Evolutionary conservation across 1,140 invertebrate genomes (phyloP).

Genomic region (Scaptomyza hsui): DNA sequence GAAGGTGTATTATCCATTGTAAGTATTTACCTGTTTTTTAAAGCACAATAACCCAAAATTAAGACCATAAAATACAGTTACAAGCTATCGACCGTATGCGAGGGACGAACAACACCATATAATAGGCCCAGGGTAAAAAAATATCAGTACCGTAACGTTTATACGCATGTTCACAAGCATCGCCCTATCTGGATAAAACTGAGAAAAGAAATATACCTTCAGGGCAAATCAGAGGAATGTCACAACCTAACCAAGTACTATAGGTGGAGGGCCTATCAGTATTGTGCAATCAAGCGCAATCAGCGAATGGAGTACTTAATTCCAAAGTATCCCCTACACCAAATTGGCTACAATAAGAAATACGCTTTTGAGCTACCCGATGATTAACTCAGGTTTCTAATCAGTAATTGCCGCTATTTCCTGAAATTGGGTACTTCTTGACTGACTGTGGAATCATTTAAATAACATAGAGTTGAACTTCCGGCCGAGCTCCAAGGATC

Average conservation of each 20-base stretch:
- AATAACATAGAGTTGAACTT: conserved; percentile 49
- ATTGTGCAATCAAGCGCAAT: not conserved
- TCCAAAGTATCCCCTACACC: conserved; percentile 3
- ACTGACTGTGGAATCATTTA: conserved; percentile 60
- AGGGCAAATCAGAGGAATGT: conserved; percentile 3
- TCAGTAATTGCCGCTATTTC: not conserved
- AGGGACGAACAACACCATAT: not conserved
- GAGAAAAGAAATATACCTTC: not conserved
- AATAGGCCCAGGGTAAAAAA: conserved; percentile 3
- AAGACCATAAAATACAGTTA: no score
- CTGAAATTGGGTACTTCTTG: not conserved
- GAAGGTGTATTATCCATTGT: no score
- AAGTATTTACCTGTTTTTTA: no score
- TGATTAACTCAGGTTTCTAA: not conserved
- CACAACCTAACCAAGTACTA: not conserved
- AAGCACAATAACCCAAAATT: no score
- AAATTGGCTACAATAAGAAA: not conserved
- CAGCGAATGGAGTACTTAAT: not conserved
- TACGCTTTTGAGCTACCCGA: no score
- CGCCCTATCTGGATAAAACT: not conserved
- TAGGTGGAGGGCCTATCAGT: not conserved
- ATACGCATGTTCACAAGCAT: not conserved
- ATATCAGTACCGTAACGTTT: not conserved
- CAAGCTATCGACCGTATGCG: not conserved
- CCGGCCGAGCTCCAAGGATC: conserved; percentile 45